A percentile compares a stretch with the other conserved stretches of the same genome.
Evolutionary conservation across 1,140 invertebrate genomes (phyloP).

Genomic region (Oppia nitens): DNA sequence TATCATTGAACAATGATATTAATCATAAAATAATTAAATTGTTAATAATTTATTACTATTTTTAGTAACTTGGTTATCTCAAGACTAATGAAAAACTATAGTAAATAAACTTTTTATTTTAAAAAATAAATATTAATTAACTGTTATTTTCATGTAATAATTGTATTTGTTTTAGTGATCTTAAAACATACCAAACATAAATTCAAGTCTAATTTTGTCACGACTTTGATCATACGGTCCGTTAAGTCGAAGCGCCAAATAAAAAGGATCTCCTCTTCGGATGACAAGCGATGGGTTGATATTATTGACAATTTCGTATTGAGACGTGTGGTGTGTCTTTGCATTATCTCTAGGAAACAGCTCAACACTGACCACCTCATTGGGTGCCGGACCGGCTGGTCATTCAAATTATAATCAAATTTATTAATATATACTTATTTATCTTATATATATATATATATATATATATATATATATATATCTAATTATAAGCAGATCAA

Average conservation of each 20-base stretch:
- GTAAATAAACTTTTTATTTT: background rate
- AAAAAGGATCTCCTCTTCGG: slow-evolving; percentile 45
- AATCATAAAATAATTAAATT: too few relatives aligned
- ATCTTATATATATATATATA: too few relatives aligned
- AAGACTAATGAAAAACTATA: too few relatives aligned
- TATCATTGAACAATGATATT: too few relatives aligned
- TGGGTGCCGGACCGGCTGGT: background rate
- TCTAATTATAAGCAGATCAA: too few relatives aligned
- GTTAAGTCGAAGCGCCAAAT: slow-evolving; percentile 37
- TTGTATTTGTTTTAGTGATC: too few relatives aligned
- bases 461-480: too few relatives aligned
- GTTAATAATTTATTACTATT: too few relatives aligned
- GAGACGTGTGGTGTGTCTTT: slow-evolving; percentile 40
- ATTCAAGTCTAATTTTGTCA: slow-evolving; percentile 40
- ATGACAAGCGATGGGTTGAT: slow-evolving; percentile 31
- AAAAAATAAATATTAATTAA: too few relatives aligned
- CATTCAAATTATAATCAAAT: background rate
- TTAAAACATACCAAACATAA: slow-evolving; percentile 40
- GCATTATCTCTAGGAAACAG: slow-evolving; percentile 44
- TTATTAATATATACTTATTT: too few relatives aligned
- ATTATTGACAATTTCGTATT: slow-evolving; percentile 39
- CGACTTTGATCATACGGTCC: slow-evolving; percentile 34
- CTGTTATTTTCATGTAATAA: too few relatives aligned
- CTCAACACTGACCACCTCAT: slow-evolving; percentile 36
- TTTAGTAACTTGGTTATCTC: too few relatives aligned